These are phyloP conservation scores for Habroteleia sp. DNA, from an alignment of 2,888 invertebrate genomes.

Conservation along the genomic window DNA sequence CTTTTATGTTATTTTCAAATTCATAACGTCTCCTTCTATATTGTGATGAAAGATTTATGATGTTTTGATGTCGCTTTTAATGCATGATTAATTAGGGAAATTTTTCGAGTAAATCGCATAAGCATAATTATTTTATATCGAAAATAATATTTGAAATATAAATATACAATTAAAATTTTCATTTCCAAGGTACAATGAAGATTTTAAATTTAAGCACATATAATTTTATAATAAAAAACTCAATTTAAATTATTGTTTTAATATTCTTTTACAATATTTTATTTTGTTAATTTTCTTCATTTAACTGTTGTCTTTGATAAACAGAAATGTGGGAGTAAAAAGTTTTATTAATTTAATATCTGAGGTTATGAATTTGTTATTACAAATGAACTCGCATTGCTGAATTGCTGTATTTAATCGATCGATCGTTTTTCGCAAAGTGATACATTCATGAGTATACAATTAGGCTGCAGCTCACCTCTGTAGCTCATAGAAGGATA, in stretches of 20 bases:
- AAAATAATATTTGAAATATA: too few species aligned
- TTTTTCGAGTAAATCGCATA: constrained; percentile 9
- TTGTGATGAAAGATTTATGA: constrained; percentile 50
- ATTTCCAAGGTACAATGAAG: too few species aligned
- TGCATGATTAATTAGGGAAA: constrained; percentile 11
- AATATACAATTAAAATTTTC: too few species aligned
- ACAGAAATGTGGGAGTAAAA: too few species aligned
- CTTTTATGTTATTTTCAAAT: constrained; percentile 20
- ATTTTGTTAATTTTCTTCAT: too few species aligned
- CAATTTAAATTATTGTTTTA: too few species aligned
- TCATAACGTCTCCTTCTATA: constrained; percentile 28
- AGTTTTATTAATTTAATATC: too few species aligned
- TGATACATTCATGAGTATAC: constrained; percentile 73
- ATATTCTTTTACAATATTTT: too few species aligned
- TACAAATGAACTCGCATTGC: constrained; percentile 13
- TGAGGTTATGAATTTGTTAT: constrained; percentile 41
- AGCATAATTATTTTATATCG: too few species aligned
- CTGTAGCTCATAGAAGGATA: constrained; percentile 80
- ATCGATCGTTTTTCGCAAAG: constrained; percentile 68
- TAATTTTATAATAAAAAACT: too few species aligned
- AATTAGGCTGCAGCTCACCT: constrained; percentile 80
- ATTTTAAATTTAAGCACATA: too few species aligned
- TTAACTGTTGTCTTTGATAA: too few species aligned
- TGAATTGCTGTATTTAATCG: constrained; percentile 27
- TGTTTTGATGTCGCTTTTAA: constrained; percentile 19